Evolutionary conservation across 2,888 invertebrate species (phyloP).

Genomic region (Atrina japonica): DNA sequence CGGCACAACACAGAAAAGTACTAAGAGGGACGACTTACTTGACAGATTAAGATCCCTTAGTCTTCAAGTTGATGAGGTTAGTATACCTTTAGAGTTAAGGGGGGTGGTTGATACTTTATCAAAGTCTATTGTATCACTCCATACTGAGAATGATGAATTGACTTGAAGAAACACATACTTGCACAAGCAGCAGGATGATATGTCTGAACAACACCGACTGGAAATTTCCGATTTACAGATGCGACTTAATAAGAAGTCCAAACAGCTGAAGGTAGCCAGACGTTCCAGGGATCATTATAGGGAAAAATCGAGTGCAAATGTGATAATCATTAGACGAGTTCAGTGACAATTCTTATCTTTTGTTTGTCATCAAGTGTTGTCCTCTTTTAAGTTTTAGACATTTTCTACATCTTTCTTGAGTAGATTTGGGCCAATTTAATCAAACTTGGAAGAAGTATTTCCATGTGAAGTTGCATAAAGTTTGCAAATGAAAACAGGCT

Average conservation of each 20-base stretch:
- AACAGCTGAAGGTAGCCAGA: constrained; percentile 10
- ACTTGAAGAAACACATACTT: not conserved
- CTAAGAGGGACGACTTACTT: no score
- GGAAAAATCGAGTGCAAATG: not conserved
- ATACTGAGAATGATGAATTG: not conserved
- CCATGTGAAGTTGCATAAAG: no score
- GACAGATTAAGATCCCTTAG: constrained; percentile 7
- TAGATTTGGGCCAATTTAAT: no score
- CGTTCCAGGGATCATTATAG: constrained; percentile 19
- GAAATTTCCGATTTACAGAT: not conserved
- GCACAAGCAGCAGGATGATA: not conserved
- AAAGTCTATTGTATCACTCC: constrained; percentile 1
- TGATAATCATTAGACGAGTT: not conserved
- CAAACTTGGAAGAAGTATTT: no score
- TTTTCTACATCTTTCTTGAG: no score
- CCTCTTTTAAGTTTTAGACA: no score
- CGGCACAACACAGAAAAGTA: not conserved
- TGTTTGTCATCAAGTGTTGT: no score
- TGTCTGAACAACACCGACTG: not conserved
- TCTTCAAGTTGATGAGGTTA: constrained; percentile 4
- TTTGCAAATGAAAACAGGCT: no score
- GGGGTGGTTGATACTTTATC: constrained; percentile 9
- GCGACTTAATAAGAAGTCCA: not conserved
- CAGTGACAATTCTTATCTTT: no score
- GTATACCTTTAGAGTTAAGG: constrained; percentile 17